Evolutionary conservation across 1,140 invertebrate genomes (phyloP).

Genomic region (Drosophila jambulina): DNA sequence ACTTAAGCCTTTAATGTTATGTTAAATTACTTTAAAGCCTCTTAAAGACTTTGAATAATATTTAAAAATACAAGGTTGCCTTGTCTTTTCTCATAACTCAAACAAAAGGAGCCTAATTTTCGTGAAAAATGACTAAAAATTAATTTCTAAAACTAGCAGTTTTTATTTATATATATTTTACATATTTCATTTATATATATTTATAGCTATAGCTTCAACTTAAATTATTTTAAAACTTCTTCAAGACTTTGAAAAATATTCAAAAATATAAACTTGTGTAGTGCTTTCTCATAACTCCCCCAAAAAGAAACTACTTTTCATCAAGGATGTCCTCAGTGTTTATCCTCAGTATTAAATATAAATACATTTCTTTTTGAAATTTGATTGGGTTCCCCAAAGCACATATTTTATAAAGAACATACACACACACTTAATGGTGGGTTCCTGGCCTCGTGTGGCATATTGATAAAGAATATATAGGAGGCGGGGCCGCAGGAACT

Average conservation of each 20-base stretch:
- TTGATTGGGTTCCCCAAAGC: conserved; percentile 21
- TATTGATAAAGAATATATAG: conserved; percentile 58
- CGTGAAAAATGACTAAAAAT: too few species aligned
- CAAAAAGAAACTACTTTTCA: neutral
- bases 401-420: conserved; percentile 1
- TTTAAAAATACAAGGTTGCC: neutral
- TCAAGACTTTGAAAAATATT: neutral
- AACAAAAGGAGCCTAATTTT: too few species aligned
- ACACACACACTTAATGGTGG: conserved; percentile 14
- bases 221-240: neutral
- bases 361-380: conserved; percentile 9
- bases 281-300: neutral
- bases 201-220: neutral
- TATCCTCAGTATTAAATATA: neutral
- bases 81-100: too few species aligned
- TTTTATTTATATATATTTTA: too few species aligned
- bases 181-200: neutral
- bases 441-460: conserved; percentile 26
- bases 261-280: neutral
- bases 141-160: too few species aligned
- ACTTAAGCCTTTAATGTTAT: too few species aligned
- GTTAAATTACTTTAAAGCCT: neutral
- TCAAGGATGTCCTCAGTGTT: neutral
- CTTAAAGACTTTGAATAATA: neutral
- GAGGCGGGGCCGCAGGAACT: conserved; percentile 23